A percentile compares a stretch with the other conserved stretches of the same genome.
These are phyloP conservation scores for Psococerastis gibbosa DNA, from an alignment of 2,888 invertebrate genomes.

Conservation along the genomic window DNA sequence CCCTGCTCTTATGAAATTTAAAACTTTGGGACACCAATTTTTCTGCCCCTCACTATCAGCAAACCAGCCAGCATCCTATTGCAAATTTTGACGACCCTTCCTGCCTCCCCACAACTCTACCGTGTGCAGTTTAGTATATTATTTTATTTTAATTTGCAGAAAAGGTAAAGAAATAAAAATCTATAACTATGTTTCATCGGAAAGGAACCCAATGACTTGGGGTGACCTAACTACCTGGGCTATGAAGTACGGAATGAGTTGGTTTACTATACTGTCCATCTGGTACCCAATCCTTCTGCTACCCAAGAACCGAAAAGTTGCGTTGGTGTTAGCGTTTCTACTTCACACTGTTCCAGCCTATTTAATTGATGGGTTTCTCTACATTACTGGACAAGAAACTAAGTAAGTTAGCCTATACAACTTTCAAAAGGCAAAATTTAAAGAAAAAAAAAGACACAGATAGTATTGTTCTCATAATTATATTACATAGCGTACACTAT, in stretches of 20 bases:
- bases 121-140: no score
- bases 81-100: no score
- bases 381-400: conserved; percentile 16
- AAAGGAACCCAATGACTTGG: conserved; percentile 68
- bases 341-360: conserved; percentile 19
- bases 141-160: conserved; percentile 15
- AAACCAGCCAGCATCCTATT: no score
- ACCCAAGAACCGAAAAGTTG: conserved; percentile 15
- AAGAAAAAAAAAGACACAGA: no score
- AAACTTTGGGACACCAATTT: no score
- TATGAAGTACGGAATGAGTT: conserved; percentile 31
- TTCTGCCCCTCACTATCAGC: no score
- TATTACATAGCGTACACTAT: no score
- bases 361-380: conserved; percentile 17
- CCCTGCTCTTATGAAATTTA: no score
- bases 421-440: no score
- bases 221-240: conserved; percentile 38
- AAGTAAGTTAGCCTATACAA: conserved; percentile 18
- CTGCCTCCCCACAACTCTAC: no score
- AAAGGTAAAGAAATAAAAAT: conserved; percentile 37
- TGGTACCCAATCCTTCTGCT: conserved; percentile 18
- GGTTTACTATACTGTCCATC: conserved; percentile 37
- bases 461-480: no score
- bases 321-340: conserved; percentile 16
- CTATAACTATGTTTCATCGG: conserved; percentile 74